phyloP scores from a whole-genome alignment of 2,113 vertebrate genomes.

The Hydrolagus affinis region DNA sequence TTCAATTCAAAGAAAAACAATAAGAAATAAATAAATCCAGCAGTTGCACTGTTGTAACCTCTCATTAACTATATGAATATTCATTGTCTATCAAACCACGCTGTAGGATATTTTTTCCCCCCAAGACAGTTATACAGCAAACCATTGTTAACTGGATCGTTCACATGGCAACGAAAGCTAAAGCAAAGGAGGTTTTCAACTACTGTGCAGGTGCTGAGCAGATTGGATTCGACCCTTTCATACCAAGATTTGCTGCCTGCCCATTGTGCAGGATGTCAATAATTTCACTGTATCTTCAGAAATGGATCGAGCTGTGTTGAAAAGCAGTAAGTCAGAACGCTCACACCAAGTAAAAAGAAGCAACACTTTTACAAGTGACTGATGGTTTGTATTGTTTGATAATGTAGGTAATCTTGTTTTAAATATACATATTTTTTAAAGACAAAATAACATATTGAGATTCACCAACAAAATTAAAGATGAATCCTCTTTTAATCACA shows the following conservation, averaged over 20 bases:
- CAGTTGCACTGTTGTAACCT: neutral
- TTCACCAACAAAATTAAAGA: neutral
- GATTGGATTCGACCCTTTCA: neutral
- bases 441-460: neutral
- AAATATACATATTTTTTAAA: neutral
- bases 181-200: neutral
- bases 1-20: conserved; percentile 3
- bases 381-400: neutral
- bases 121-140: conserved; percentile 4
- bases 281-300: neutral
- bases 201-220: neutral
- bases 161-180: conserved; percentile 9
- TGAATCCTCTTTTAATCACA: neutral
- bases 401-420: neutral
- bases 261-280: neutral
- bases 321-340: neutral
- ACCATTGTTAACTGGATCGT: conserved; percentile 24
- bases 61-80: conserved; percentile 5
- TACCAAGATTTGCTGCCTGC: neutral
- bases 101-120: neutral
- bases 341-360: neutral
- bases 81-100: conserved; percentile 8
- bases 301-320: neutral
- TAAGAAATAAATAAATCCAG: neutral
- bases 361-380: neutral